Evolutionary conservation across 2,888 invertebrate species (phyloP).

Genomic region (Pterostichus niger): DNA sequence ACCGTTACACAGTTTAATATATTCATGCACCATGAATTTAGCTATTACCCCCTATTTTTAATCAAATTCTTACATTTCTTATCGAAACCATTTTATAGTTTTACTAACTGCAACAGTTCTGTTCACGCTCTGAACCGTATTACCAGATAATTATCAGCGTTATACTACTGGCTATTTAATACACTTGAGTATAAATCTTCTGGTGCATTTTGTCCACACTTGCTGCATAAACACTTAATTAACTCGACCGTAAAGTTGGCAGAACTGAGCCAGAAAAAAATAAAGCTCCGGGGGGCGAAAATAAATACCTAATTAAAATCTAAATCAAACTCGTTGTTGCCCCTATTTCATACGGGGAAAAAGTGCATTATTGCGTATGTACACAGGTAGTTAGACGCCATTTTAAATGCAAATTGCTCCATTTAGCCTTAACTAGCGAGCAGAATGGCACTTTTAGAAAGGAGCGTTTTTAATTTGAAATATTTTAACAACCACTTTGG

Average conservation of each 20-base stretch:
- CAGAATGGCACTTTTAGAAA: conserved; percentile 49
- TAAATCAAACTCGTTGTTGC: conserved; percentile 40
- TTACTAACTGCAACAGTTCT: neutral
- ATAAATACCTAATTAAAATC: conserved; percentile 48
- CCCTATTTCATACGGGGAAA: conserved; percentile 13
- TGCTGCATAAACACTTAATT: conserved; percentile 30
- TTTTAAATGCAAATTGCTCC: conserved; percentile 56
- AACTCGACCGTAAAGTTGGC: conserved; percentile 20
- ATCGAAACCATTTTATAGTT: conserved; percentile 27
- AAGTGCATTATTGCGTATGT: conserved; percentile 47
- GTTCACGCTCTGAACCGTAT: neutral
- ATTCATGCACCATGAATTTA: conserved; percentile 33
- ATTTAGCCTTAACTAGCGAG: conserved; percentile 47
- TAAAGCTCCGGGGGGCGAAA: conserved; percentile 33
- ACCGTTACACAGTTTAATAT: conserved; percentile 15
- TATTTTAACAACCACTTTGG: conserved; percentile 49
- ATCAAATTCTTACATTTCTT: neutral
- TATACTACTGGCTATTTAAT: conserved; percentile 35
- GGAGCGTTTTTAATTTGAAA: conserved; percentile 40
- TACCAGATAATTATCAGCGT: conserved; percentile 42
- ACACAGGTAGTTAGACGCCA: conserved; percentile 41
- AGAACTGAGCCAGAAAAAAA: conserved; percentile 13
- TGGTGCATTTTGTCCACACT: conserved; percentile 27
- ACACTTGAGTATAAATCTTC: conserved; percentile 28
- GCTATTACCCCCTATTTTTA: conserved; percentile 26